phyloP scores from a whole-genome alignment of 2,797 vertebrate species.

The Hoplostethus mediterraneus region DNA sequence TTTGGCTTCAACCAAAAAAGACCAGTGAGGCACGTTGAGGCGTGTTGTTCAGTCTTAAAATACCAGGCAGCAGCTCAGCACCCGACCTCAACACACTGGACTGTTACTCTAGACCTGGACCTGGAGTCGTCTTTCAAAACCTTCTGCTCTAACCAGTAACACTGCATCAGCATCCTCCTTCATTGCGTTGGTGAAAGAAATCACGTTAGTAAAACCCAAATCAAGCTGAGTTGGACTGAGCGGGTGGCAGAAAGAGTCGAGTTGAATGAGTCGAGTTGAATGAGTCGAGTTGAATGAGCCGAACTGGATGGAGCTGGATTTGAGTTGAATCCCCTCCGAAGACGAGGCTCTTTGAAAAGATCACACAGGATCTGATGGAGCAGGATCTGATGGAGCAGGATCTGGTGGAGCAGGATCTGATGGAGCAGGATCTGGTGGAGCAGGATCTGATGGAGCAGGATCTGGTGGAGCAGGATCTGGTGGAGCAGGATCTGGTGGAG shows the following conservation, averaged over 20 bases:
- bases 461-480: no score
- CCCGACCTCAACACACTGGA: no score
- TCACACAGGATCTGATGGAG: slow-evolving; percentile 21
- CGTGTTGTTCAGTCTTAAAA: no score
- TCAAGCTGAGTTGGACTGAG: neutral
- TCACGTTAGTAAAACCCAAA: no score
- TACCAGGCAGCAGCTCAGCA: no score
- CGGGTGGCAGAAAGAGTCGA: slow-evolving; percentile 13
- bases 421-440: no score
- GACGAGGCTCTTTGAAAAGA: slow-evolving; percentile 46
- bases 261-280: slow-evolving; percentile 7
- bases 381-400: neutral
- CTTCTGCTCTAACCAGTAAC: no score
- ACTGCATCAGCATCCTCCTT: slow-evolving; percentile 9
- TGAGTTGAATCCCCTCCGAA: slow-evolving; percentile 51
- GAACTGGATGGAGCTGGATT: slow-evolving; percentile 23
- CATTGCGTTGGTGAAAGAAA: slow-evolving; percentile 45
- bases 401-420: neutral
- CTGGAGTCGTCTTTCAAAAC: no score
- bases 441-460: neutral
- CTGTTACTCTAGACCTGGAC: no score
- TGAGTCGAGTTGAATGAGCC: slow-evolving; percentile 6
- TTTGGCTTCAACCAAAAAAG: no score
- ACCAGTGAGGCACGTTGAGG: no score
- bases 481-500: neutral